These are phyloP conservation scores for Phenganax marumi DNA, from an alignment of 92 coral and sea anemone genomes.

Conservation along the genomic window DNA sequence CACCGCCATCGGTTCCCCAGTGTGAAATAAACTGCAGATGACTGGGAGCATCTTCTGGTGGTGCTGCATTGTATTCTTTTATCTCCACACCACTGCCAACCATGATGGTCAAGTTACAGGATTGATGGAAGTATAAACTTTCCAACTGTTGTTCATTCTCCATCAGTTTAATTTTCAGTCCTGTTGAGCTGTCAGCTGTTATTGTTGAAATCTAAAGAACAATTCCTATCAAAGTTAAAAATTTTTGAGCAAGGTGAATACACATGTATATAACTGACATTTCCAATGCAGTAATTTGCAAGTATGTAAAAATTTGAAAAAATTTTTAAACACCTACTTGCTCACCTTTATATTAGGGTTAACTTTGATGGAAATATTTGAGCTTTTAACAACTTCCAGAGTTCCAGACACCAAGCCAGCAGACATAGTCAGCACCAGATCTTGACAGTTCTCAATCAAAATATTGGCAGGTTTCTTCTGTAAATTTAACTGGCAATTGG, in stretches of 20 bases:
- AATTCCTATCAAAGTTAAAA: neutral
- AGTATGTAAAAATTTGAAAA: neutral
- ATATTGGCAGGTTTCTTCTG: conserved; percentile 79
- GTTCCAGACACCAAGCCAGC: conserved; percentile 69
- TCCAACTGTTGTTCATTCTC: conserved; percentile 68
- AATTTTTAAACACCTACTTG: neutral
- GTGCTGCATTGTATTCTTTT: conserved; percentile 54
- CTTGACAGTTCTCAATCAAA: conserved; percentile 72
- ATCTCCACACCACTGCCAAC: conserved; percentile 62
- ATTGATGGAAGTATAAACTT: conserved; percentile 73
- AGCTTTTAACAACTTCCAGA: conserved; percentile 72
- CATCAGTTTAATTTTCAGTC: conserved; percentile 60
- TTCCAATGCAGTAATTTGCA: neutral
- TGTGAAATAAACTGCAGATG: conserved; percentile 75
- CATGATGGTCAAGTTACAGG: conserved; percentile 63
- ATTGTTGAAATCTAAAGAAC: conserved; percentile 70
- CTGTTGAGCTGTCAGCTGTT: conserved; percentile 78
- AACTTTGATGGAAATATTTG: conserved; percentile 71
- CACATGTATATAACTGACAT: neutral
- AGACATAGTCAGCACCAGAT: conserved; percentile 71
- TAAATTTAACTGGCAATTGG: conserved; percentile 55
- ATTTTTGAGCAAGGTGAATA: neutral
- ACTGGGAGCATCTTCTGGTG: conserved; percentile 60
- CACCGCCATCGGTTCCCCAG: conserved; percentile 64
- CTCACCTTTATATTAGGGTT: conserved; percentile 81